Base-by-base conservation (phyloP, 92 coral and sea anemone species). In the Desmophyllum pertusum region DNA sequence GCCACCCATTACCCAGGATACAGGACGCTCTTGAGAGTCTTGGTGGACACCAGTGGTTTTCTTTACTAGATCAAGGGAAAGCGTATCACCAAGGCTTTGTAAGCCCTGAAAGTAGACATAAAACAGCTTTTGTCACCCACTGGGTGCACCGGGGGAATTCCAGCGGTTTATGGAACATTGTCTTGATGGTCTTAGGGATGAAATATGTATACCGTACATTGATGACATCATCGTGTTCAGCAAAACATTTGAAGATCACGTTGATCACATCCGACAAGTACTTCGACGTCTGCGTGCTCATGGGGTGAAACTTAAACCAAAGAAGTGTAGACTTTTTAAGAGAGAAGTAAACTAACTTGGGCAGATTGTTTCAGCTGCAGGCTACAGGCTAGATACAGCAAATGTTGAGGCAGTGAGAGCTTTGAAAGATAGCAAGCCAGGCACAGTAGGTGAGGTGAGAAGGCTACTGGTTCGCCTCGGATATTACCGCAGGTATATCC, bases 321-420 rank as follows among this genome's bases (percentile, higher is more conserved):
- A 65, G 0, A 92, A 92, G 65, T 91, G 95, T 59, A 84, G 66
- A 52, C 84, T 91, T 5, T 88, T 91, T 55, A 81, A 85, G 50
- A 77, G 86, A 65, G 88, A 92, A 77, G 95, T 92, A 23, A 81
- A 68, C 42, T 92, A 89, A 31, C 85, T 89, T 25, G 89, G 95
- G 0, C 83, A 88, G 43, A 85, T 91, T n/a, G 92, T 89, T 23
- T 86, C 92, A 57, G 81, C 87, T 35, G 69, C 81, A 13, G 92
- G 92, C 4, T 92, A 92, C 77, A 14, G 77, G 48, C 83, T 80
- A 40, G 95, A 92, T 50, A 75, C 83, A 45, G 40, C 81, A 33
- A 85, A 90, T 36, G 67, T 90, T 11, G 89, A 83, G 31, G 89
- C 90, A 6, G 89, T 92, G 19, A 43, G 51, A 59, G 57, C 37